phyloP scores from a whole-genome alignment of 1,140 invertebrate species.

The Hycleus phaleratus region DNA sequence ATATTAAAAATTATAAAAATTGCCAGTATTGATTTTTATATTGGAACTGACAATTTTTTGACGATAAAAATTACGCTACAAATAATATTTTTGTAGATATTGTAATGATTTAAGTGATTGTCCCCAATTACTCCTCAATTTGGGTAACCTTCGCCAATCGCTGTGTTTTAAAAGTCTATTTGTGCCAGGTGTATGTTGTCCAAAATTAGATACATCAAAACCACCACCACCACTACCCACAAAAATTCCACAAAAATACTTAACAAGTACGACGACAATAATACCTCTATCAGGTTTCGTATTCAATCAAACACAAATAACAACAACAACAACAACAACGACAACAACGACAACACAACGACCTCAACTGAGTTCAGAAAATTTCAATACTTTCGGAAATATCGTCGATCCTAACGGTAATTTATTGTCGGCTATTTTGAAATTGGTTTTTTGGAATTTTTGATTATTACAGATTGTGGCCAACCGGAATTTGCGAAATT shows the following conservation, averaged over 20 bases:
- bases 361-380: neutral
- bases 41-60: no score
- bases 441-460: neutral
- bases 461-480: constrained; percentile 59
- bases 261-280: no score
- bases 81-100: constrained; percentile 22
- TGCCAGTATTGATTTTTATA: neutral
- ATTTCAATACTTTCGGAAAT: constrained; percentile 22
- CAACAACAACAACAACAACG: neutral
- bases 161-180: constrained; percentile 88
- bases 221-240: constrained; percentile 17
- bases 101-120: constrained; percentile 85
- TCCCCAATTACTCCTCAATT: constrained; percentile 75
- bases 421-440: neutral
- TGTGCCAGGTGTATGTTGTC: constrained; percentile 86
- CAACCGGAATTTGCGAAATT: constrained; percentile 72
- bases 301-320: no score
- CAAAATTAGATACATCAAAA: constrained; percentile 40
- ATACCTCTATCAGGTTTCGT: no score
- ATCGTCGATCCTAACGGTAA: constrained; percentile 44
- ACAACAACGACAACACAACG: neutral
- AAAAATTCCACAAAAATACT: no score
- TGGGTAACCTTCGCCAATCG: constrained; percentile 73
- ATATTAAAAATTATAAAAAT: neutral
- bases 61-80: no score